A percentile compares a stretch with the other conserved stretches of the same genome.
Evolutionary conservation across 1,140 invertebrate genomes (phyloP).

Genomic region (Hylaeus volcanicus): DNA sequence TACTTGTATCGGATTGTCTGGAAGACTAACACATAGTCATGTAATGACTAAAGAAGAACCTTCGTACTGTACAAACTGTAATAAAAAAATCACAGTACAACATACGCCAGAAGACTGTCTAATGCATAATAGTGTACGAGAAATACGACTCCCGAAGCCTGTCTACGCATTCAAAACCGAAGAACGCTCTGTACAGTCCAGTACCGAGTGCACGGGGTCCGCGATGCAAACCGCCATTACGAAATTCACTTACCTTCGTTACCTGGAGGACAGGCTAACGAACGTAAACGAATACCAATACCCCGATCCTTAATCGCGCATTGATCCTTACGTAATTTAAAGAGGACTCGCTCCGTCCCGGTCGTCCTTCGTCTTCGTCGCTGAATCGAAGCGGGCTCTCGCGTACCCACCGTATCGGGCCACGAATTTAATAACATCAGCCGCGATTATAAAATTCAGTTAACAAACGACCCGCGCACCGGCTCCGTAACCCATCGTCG

Average conservation of each 20-base stretch:
- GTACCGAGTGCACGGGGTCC: not conserved
- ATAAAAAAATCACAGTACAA: too few relatives aligned
- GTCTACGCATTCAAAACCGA: too few relatives aligned
- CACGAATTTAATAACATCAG: constrained; percentile 55
- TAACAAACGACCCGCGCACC: constrained; percentile 43
- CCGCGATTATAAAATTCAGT: constrained; percentile 62
- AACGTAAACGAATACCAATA: constrained; percentile 47
- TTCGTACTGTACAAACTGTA: too few relatives aligned
- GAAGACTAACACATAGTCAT: too few relatives aligned
- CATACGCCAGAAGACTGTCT: too few relatives aligned
- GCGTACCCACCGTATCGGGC: not conserved
- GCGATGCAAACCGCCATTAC: constrained; percentile 13
- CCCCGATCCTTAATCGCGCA: constrained; percentile 33
- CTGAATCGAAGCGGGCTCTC: not conserved
- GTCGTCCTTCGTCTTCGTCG: not conserved
- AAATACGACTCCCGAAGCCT: too few relatives aligned
- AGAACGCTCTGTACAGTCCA: too few relatives aligned
- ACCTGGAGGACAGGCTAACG: constrained; percentile 26
- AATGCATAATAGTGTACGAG: too few relatives aligned
- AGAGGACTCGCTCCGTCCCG: not conserved
- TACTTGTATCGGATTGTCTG: too few relatives aligned
- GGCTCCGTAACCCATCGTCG: constrained; percentile 5
- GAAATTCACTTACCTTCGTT: constrained; percentile 41
- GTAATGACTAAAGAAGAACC: too few relatives aligned
- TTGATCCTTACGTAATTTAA: constrained; percentile 43